Evolutionary conservation across 2,113 vertebrate species (phyloP).

Genomic region (Cynocephalus volans): DNA sequence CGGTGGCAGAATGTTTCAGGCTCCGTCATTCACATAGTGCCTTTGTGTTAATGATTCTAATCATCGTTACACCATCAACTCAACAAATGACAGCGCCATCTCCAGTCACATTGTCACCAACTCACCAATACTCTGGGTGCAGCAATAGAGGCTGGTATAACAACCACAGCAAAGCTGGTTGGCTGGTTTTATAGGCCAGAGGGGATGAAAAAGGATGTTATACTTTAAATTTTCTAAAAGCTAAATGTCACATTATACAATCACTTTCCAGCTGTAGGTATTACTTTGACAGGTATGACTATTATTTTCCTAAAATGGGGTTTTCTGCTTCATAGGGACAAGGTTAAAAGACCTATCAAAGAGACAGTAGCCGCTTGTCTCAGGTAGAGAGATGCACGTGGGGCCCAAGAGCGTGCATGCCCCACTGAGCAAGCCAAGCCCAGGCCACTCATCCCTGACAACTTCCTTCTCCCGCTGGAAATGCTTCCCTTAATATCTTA

Average conservation of each 20-base stretch:
- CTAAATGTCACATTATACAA: constrained; percentile 68
- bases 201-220: constrained; percentile 43
- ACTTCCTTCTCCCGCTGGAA: constrained; percentile 4
- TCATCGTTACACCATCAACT: constrained; percentile 38
- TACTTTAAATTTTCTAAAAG: constrained; percentile 63
- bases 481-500: constrained; percentile 48
- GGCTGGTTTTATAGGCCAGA: constrained; percentile 57
- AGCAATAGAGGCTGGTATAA: constrained; percentile 45
- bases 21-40: constrained; percentile 46
- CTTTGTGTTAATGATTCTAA: constrained; percentile 75
- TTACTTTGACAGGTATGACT: constrained; percentile 67
- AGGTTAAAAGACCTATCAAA: constrained; percentile 67
- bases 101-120: constrained; percentile 20
- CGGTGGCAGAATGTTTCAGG: constrained; percentile 51
- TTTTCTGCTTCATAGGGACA: constrained; percentile 68
- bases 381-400: constrained; percentile 19
- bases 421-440: neutral
- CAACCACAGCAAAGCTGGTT: neutral
- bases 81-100: constrained; percentile 43
- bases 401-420: constrained; percentile 8
- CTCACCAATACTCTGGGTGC: neutral
- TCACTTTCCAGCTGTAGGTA: constrained; percentile 60
- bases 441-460: constrained; percentile 39
- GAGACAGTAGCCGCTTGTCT: neutral
- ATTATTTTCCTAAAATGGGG: constrained; percentile 64